Evolutionary conservation across 2,797 vertebrate genomes (phyloP), one percentile per base, ranked within the genome.

Genomic region (Huso huso): DNA sequence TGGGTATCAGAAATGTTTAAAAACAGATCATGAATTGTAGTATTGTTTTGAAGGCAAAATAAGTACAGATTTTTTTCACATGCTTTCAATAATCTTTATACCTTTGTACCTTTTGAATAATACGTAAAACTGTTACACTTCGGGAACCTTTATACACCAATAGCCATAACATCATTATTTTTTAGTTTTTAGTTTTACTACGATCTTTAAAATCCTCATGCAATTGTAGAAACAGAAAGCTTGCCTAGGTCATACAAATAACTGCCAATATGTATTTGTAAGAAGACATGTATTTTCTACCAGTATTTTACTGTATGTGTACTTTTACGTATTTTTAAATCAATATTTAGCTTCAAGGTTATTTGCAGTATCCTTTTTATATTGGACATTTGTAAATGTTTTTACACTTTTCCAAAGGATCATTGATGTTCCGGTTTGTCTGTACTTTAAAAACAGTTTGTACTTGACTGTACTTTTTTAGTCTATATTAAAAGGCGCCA

Each of bases 71-170:
- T 76, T 83, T 86, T 87, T 89, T 82, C 83, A 79, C 82, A 82
- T 80, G 82, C 82, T 82, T 83, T 84, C 76, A 83, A 76, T 90
- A 87, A 83, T 80, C 85, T 94, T 93, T 86, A 82, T 88, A 91
- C 87, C 80, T 88, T 82, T 79, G 83, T 88, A 86, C 86, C 87
- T 93, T 93, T 91, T 87, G 74, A 88, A 86, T 83, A 77, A 84
- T 84, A 81, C 83, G 79, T 83, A 87, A 83, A 84, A 84, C 86
- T 72, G 53, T 69, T 72, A 67, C 23, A 74, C 12, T 7, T 58
- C 55, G 7, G 55, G 8, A 8, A n/a, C 9, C 9, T 58, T 58
- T 58, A 58, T 58, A 58, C 55, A 58, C 12, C 55, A 58, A 58
- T 58, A 58, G 6, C 55, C 55, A 58, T 58, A 58, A 4, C 55